Base-by-base conservation (phyloP, 1,140 invertebrate genomes). In the Nephotettix cincticeps region DNA sequence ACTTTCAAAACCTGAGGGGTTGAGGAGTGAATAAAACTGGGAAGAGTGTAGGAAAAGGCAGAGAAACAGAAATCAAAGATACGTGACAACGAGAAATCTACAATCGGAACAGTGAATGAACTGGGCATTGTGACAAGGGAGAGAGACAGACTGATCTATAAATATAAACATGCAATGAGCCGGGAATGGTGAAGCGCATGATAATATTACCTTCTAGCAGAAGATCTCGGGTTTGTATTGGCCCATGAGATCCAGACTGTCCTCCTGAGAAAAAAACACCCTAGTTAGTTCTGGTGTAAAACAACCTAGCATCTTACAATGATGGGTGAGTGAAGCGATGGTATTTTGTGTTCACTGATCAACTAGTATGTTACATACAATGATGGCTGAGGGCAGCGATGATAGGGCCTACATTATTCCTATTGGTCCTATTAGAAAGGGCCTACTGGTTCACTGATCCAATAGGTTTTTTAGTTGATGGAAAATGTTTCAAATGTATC, bases 151-250 rank as follows among this genome's bases (percentile, higher is more conserved):
- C 47, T 51, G 47, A n/a, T 17, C 47, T 51, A 51, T 51, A 51
- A 40, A 40, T 51, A 6, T 36, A 36, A 36, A 36, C 32, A 36
- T 36, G 32, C 75, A 80, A 82, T 81, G 78, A 78, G 77, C 32
- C 19, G 27, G 21, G 6, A 4, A 23, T 21, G 19, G 47, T n/a
- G 19, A 4, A n/a, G 47, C 47, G 47, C 4, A 51, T 19, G 47
- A 17, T 51, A 11, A 56, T 81, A 82, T 86, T 88, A 87, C 87
- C 87, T 88, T 88, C 87, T 88, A 91, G 85, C 90, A 91, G 87
- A 91, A 90, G 86, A 92, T 91, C 88, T 91, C 89, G 83, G 89
- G 88, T 84, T 91, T 91, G 87, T 90, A 92, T 85, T 90, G 89
- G 80, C 90, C 90, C 85, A 91, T 90, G 83, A 91, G 89, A 84